Percentiles rank a stretch among this genome's conserved stretches.
phyloP scores from a whole-genome alignment of 2,797 vertebrate genomes.

The Silurus lanzhouensis region DNA sequence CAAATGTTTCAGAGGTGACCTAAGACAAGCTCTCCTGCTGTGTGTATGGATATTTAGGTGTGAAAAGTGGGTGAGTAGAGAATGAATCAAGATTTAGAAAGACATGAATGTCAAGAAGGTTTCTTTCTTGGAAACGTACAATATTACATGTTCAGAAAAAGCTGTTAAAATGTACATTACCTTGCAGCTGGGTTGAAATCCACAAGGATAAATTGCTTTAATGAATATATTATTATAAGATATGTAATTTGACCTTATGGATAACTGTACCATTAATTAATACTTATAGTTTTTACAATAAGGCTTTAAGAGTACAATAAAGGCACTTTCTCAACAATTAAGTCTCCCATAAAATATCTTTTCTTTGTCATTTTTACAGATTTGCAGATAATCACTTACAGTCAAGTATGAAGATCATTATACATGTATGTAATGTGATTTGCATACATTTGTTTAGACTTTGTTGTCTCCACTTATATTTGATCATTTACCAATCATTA shows the following conservation, averaged over 20 bases:
- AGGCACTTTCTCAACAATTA: background rate
- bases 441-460: background rate
- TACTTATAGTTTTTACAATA: background rate
- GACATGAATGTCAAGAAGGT: background rate
- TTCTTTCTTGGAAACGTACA: slow-evolving; percentile 10
- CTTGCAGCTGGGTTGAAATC: background rate
- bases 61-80: slow-evolving; percentile 2
- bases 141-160: background rate
- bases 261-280: background rate
- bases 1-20: slow-evolving; percentile 49
- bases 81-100: background rate
- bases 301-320: background rate
- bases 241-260: background rate
- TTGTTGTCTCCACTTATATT: background rate
- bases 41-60: slow-evolving; percentile 31
- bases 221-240: background rate
- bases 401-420: background rate
- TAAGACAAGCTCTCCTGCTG: slow-evolving; percentile 33
- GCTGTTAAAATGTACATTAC: background rate
- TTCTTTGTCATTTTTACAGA: background rate
- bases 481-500: background rate
- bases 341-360: background rate
- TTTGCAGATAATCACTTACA: background rate
- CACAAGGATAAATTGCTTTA: background rate
- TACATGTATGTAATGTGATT: background rate